These are phyloP conservation scores for Ctenodactylus gundi DNA, from an alignment of 2,113 vertebrate species.

Conservation along the genomic window DNA sequence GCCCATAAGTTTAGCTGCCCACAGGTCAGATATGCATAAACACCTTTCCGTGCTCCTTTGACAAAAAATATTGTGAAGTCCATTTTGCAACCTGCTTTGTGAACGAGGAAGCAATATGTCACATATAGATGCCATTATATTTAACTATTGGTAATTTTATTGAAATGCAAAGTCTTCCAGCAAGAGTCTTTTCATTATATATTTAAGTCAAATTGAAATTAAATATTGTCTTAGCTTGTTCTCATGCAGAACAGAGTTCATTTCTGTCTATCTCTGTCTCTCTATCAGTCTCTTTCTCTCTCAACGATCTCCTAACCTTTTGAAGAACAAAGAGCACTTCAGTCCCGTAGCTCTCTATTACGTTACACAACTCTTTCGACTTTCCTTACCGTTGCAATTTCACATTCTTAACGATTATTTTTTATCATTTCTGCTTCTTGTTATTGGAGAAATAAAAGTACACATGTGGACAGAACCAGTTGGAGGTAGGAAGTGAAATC, in stretches of 20 bases:
- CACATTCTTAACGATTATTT: conserved; percentile 56
- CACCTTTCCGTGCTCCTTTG: background rate
- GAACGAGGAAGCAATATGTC: background rate
- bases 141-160: background rate
- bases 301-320: background rate
- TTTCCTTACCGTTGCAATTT: background rate
- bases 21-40: background rate
- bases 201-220: conserved; percentile 31
- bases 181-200: background rate
- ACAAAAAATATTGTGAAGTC: conserved; percentile 13
- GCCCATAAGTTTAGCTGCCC: background rate
- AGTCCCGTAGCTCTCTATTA: background rate
- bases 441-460: conserved; percentile 44
- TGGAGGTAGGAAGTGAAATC: conserved; percentile 61
- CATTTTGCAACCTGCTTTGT: conserved; percentile 8
- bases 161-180: background rate
- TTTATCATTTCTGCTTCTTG: conserved; percentile 47
- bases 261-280: rapidly evolving
- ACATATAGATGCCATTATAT: background rate
- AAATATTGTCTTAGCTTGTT: background rate
- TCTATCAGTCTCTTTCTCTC: too few species aligned
- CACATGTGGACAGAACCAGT: conserved; percentile 14
- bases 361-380: background rate
- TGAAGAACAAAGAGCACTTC: background rate
- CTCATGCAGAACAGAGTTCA: background rate